phyloP scores from a whole-genome alignment of 2,888 invertebrate genomes.

The Nemotelus pantherinus region DNA sequence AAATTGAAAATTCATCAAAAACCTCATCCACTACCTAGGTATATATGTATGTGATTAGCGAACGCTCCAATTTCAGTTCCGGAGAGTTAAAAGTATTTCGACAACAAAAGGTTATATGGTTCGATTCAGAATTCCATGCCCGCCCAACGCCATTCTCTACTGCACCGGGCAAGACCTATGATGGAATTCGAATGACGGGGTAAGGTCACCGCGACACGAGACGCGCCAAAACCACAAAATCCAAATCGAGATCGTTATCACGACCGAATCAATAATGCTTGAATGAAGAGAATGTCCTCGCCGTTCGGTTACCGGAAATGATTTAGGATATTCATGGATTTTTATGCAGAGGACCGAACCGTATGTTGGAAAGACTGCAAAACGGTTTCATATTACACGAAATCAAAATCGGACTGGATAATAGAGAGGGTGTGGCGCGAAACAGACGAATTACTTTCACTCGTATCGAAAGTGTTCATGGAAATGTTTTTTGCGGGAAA shows the following conservation, averaged over 20 bases:
- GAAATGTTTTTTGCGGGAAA: constrained; percentile 1
- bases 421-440: constrained; percentile 6
- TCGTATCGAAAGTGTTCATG: constrained; percentile 21
- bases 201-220: background rate
- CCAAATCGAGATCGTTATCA: constrained; percentile 27
- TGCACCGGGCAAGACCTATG: background rate
- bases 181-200: constrained; percentile 33
- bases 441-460: constrained; percentile 16
- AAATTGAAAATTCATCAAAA: background rate
- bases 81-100: constrained; percentile 33
- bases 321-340: constrained; percentile 31
- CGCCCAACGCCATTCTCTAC: constrained; percentile 2
- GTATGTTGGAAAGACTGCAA: constrained; percentile 32
- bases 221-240: constrained; percentile 29
- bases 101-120: constrained; percentile 33
- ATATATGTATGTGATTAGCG: constrained; percentile 19
- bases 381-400: constrained; percentile 33
- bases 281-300: constrained; percentile 24
- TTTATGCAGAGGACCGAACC: constrained; percentile 12
- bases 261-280: constrained; percentile 13
- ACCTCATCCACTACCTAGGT: background rate
- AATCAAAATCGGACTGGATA: background rate
- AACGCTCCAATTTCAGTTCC: constrained; percentile 48
- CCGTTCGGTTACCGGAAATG: constrained; percentile 32
- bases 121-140: constrained; percentile 3